These are phyloP conservation scores for Eilema caniola DNA, from an alignment of 2,888 invertebrate genomes.

Conservation along the genomic window DNA sequence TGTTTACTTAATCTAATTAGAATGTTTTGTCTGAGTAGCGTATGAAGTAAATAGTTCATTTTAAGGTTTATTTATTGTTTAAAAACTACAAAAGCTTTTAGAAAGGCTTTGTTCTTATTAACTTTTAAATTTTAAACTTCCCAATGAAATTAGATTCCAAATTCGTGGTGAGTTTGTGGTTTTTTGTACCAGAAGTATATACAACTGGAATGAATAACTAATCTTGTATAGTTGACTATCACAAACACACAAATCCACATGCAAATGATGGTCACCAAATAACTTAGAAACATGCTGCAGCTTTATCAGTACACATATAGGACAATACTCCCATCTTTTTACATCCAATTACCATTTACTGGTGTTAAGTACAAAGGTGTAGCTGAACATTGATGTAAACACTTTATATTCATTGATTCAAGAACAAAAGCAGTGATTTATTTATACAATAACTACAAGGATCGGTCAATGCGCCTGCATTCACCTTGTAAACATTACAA, in stretches of 20 bases:
- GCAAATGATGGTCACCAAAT: not conserved
- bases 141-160: too few species aligned
- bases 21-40: not conserved
- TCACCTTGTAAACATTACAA: conserved; percentile 16
- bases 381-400: conserved; percentile 2
- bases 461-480: not conserved
- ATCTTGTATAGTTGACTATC: not conserved
- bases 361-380: not conserved
- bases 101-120: too few species aligned
- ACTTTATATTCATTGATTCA: not conserved
- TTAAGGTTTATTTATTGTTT: not conserved
- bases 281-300: not conserved
- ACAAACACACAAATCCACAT: not conserved
- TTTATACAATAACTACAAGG: not conserved
- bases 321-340: not conserved
- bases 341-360: not conserved
- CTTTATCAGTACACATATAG: not conserved
- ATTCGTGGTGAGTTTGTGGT: not conserved
- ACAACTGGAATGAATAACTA: not conserved
- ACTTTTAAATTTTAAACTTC: too few species aligned
- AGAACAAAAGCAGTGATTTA: conserved; percentile 1
- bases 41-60: not conserved
- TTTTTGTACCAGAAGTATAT: not conserved
- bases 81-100: not conserved
- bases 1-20: not conserved